Base-by-base conservation (phyloP, 2,888 invertebrate genomes). In the Troides aeacus region DNA sequence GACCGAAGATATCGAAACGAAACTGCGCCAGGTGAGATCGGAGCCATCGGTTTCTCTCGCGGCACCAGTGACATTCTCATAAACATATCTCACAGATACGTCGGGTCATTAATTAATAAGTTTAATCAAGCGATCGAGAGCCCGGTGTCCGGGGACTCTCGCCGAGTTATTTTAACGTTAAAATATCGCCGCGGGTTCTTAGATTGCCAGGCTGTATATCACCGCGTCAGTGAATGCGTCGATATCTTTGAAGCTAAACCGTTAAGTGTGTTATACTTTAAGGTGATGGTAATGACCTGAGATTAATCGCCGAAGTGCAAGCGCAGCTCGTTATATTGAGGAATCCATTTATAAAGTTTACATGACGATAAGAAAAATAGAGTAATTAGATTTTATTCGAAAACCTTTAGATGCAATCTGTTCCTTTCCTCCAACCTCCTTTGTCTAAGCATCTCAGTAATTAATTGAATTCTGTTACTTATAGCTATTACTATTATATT, bases 1-100 rank as follows among this genome's bases (percentile, higher is more conserved):
- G 63, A 56, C 56, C 79, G 79, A 81, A 81, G 80, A 84, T 81
- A 82, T 81, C 75, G 74, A 76, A 72, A 79, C 76, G 78, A 78
- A 78, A 78, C 79, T 76, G 74, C 75, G 78, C 73, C 78, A 76
- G 77, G 75, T 76, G 79, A 81, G 79, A 81, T 78, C 75, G 72
- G 73, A 72, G 56, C 64, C 69, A 62, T 30, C 68, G 77, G 74
- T 79, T 80, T 79, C 79, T 75, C 79, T 76, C 74, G 72, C 73
- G 67, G 72, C 72, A 71, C 74, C 72, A 67, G 70, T 68, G 71
- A 70, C 70, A 70, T 70, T 70, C 69, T 69, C 74, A 72, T 72
- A 72, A 73, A 68, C 76, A 74, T 76, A 77, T 76, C 72, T 76
- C 77, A 75, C 77, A 62, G 70, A 73, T 70, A 62, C 64, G 62